phyloP scores from a whole-genome alignment of 2,113 vertebrate genomes.

The Geococcyx californianus region DNA sequence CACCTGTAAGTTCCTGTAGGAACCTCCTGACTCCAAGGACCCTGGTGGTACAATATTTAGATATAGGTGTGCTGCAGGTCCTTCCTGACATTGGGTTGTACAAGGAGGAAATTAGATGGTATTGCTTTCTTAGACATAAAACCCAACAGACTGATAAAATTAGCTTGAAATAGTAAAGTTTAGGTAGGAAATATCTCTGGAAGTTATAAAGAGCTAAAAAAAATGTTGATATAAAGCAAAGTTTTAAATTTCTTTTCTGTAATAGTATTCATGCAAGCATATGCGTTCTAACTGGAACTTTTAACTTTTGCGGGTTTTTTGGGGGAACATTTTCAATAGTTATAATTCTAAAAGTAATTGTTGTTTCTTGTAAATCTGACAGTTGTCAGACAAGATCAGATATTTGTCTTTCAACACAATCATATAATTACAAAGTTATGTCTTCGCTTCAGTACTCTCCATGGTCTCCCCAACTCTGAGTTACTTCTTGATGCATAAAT shows the following conservation, averaged over 20 bases:
- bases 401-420: not conserved
- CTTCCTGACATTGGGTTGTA: not conserved
- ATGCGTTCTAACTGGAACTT: not conserved
- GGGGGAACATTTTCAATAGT: not conserved
- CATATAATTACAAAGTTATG: not conserved
- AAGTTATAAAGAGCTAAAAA: not conserved
- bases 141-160: not conserved
- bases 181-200: not conserved
- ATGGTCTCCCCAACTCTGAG: not conserved
- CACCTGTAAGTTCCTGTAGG: no score
- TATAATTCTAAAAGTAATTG: not conserved
- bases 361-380: not conserved
- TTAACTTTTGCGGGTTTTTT: not conserved
- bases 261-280: not conserved
- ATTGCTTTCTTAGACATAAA: not conserved
- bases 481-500: not conserved
- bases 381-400: not conserved
- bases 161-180: not conserved
- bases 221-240: rapidly evolving
- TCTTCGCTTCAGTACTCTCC: not conserved
- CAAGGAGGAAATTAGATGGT: not conserved
- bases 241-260: not conserved
- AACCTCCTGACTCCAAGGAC: not conserved
- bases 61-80: not conserved
- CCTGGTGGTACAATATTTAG: not conserved